Conservation (phyloP, 2,113 vertebrate genomes). For the Neogale vison region DNA sequence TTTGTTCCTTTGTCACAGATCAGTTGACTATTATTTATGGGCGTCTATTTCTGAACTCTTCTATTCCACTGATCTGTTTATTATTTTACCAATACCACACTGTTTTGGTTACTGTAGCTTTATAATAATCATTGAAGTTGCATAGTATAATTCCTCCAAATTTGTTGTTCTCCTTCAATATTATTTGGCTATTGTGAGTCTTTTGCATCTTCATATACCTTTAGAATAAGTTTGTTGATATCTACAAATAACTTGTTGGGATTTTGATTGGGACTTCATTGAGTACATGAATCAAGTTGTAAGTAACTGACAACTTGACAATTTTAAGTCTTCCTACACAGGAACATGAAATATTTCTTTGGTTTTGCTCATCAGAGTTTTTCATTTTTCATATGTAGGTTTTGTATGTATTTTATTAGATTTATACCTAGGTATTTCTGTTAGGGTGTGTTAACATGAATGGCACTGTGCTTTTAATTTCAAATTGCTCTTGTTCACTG, state of each 20-base stretch:
- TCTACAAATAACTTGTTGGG: neutral
- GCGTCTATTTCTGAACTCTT: neutral
- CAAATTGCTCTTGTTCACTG: neutral
- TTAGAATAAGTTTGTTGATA: neutral
- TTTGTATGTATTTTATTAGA: neutral
- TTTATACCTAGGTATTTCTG: neutral
- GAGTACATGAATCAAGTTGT: neutral
- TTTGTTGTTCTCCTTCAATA: neutral
- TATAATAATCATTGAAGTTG: neutral
- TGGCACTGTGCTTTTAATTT: neutral
- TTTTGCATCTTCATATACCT: neutral
- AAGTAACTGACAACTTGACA: neutral
- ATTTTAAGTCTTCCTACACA: neutral
- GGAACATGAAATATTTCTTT: neutral
- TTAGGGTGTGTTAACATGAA: neutral
- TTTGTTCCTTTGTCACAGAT: neutral
- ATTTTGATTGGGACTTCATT: neutral
- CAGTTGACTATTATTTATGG: neutral
- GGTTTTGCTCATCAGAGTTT: neutral
- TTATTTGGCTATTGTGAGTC: neutral
- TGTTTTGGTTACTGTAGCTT: neutral
- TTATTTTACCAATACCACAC: neutral
- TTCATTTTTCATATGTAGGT: neutral
- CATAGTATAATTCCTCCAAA: neutral
- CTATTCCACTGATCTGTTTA: neutral